Conservation (phyloP, 2,888 invertebrate genomes). For the Lochmaea crataegi region DNA sequence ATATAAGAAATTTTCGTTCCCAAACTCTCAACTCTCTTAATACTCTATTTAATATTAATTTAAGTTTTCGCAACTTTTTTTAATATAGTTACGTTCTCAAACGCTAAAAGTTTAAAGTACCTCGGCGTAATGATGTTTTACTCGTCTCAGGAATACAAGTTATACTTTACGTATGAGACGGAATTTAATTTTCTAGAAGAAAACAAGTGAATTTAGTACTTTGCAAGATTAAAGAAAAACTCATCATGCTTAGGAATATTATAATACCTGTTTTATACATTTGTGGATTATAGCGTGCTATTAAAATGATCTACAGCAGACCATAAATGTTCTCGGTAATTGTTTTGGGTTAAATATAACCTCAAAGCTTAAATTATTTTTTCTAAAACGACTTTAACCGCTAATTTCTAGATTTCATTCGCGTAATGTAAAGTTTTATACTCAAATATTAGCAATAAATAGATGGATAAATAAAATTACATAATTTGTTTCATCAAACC, state of each 20-base stretch:
- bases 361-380: slow-evolving; percentile 31
- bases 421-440: too few relatives aligned
- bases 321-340: slow-evolving; percentile 58
- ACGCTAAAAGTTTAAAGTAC: slow-evolving; percentile 48
- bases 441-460: too few relatives aligned
- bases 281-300: slow-evolving; percentile 58
- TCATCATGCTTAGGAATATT: slow-evolving; percentile 63
- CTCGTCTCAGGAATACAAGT: slow-evolving; percentile 46
- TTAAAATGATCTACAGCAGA: slow-evolving; percentile 48
- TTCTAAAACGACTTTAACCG: slow-evolving; percentile 22
- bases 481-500: too few relatives aligned
- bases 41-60: slow-evolving; percentile 47
- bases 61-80: slow-evolving; percentile 48
- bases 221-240: slow-evolving; percentile 64
- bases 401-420: not conserved
- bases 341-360: slow-evolving; percentile 50
- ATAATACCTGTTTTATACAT: slow-evolving; percentile 64
- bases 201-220: slow-evolving; percentile 62
- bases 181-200: slow-evolving; percentile 63
- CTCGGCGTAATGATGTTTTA: slow-evolving; percentile 47
- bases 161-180: slow-evolving; percentile 51
- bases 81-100: slow-evolving; percentile 46
- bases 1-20: not conserved
- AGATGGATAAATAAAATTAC: too few relatives aligned
- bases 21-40: slow-evolving; percentile 32